Conservation (phyloP, 2,888 invertebrate genomes). For the Campoplex nolae region DNA sequence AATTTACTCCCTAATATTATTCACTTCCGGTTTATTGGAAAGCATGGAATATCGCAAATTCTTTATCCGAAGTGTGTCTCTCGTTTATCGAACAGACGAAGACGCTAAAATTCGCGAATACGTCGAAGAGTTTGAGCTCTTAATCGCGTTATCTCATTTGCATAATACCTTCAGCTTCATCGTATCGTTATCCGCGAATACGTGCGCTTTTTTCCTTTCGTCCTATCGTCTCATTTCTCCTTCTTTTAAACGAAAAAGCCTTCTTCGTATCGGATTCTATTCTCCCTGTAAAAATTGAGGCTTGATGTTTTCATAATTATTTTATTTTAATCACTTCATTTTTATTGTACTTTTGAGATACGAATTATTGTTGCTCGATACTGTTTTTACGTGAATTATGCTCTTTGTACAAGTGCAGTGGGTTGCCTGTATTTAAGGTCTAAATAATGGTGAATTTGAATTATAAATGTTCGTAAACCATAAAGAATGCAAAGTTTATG, state of each 20-base stretch:
- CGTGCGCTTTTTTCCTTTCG: conserved; percentile 60
- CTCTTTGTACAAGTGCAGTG: too few species aligned
- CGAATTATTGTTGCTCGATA: too few species aligned
- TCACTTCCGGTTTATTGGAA: neutral
- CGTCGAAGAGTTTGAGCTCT: conserved; percentile 71
- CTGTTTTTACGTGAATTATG: too few species aligned
- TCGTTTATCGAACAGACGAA: conserved; percentile 38
- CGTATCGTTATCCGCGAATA: conserved; percentile 58
- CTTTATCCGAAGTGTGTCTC: conserved; percentile 7
- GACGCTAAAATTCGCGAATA: conserved; percentile 22
- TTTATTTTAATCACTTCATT: neutral
- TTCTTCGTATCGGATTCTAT: neutral
- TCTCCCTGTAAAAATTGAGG: conserved; percentile 41
- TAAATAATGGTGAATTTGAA: too few species aligned
- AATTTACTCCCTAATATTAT: neutral
- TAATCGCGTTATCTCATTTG: conserved; percentile 78
- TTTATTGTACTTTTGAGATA: too few species aligned
- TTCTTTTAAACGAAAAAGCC: conserved; percentile 7
- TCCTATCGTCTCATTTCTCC: conserved; percentile 46
- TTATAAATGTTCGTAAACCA: too few species aligned
- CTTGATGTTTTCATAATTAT: conserved; percentile 6
- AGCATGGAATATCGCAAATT: neutral
- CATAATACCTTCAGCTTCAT: conserved; percentile 72
- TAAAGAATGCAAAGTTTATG: too few species aligned
- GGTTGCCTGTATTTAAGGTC: too few species aligned